phyloP scores from a whole-genome alignment of 2,113 vertebrate species.

The Manacus vitellinus region DNA sequence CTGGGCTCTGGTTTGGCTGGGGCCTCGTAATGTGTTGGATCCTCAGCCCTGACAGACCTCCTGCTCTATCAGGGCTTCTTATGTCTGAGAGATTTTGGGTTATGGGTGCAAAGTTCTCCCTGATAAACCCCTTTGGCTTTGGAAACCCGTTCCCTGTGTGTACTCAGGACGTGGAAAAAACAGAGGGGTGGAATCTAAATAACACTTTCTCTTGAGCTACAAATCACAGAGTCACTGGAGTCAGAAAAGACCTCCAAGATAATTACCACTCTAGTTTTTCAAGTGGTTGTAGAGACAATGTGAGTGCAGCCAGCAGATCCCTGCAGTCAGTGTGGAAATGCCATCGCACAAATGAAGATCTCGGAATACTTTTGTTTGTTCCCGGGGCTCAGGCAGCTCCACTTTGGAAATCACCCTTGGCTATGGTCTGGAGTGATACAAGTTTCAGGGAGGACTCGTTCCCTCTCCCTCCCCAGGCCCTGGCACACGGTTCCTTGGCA shows the following conservation, averaged over 20 bases:
- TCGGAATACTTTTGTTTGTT: not conserved
- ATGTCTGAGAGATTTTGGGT: not conserved
- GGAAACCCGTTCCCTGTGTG: not conserved
- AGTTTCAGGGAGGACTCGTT: not conserved
- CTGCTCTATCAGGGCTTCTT: not conserved
- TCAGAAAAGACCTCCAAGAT: not conserved
- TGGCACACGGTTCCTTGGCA: not conserved
- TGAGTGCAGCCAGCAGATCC: not conserved
- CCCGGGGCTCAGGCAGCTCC: not conserved
- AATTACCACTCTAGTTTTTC: not conserved
- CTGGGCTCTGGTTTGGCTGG: slow-evolving; percentile 26
- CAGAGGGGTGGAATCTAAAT: not conserved
- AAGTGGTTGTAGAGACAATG: not conserved
- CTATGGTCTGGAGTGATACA: rapidly evolving
- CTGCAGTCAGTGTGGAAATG: not conserved
- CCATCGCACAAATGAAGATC: slow-evolving; percentile 5
- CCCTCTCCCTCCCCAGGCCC: not conserved
- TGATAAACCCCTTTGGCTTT: not conserved
- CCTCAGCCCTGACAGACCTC: not conserved
- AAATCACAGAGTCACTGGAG: rapidly evolving
- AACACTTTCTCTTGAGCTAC: not conserved
- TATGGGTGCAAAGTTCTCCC: not conserved
- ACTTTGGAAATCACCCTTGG: not conserved
- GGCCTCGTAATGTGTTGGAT: not conserved
- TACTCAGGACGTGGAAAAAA: rapidly evolving